Conservation (phyloP, 2,797 vertebrate genomes). For the Crenichthys baileyi region DNA sequence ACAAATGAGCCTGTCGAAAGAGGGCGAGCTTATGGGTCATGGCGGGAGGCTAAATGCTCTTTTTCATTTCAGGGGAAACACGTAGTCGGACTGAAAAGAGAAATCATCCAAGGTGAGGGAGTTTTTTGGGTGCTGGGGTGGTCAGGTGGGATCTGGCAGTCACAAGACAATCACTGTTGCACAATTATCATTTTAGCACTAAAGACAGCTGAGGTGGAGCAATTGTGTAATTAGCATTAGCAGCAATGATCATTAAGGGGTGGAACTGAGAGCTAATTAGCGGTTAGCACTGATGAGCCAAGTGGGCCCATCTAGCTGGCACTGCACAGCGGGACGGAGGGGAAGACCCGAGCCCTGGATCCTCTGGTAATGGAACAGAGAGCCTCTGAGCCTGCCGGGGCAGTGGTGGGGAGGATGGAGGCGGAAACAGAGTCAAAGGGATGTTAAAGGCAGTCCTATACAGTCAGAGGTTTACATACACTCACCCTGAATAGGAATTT, state of each 20-base stretch:
- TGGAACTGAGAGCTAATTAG: constrained; percentile 81
- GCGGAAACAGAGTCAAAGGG: constrained; percentile 50
- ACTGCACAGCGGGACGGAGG: constrained; percentile 54
- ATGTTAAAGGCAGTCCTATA: constrained; percentile 46
- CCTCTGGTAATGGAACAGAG: constrained; percentile 71
- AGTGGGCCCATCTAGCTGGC: constrained; percentile 69
- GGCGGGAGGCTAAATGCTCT: constrained; percentile 48
- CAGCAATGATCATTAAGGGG: constrained; percentile 80
- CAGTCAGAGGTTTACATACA: neutral
- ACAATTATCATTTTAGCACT: constrained; percentile 71
- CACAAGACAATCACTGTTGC: constrained; percentile 54
- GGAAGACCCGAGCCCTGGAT: constrained; percentile 64
- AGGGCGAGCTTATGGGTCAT: constrained; percentile 38
- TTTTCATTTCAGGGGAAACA: constrained; percentile 43
- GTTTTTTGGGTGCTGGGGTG: constrained; percentile 7
- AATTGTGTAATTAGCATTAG: constrained; percentile 78
- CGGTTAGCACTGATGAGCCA: constrained; percentile 73
- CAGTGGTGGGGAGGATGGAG: constrained; percentile 50
- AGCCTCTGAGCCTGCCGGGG: constrained; percentile 57
- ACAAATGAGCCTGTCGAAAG: constrained; percentile 73
- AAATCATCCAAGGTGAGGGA: constrained; percentile 39
- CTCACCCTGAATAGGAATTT: neutral
- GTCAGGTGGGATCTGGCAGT: constrained; percentile 47
- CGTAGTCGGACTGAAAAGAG: constrained; percentile 35
- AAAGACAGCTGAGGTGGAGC: constrained; percentile 75